Percentiles rank a stretch among this genome's conserved stretches.
phyloP scores from a whole-genome alignment of 2,888 invertebrate genomes.

The Calliscelio sp. region DNA sequence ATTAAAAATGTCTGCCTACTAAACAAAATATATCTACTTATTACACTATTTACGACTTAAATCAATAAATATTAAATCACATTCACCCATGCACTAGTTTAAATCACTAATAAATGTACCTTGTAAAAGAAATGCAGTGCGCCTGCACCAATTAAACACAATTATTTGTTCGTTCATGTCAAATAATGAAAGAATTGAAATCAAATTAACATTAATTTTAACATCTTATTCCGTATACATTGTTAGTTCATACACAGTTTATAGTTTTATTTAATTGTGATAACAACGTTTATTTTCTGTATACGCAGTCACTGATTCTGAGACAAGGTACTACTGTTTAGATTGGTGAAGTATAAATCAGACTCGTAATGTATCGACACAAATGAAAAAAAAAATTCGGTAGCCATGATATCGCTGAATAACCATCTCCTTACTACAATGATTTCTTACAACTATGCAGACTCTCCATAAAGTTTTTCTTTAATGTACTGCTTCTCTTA shows the following conservation, averaged over 20 bases:
- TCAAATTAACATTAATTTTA: too few species aligned
- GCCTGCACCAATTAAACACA: neutral
- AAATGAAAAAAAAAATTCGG: slow-evolving; percentile 19
- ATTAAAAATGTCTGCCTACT: slow-evolving; percentile 63
- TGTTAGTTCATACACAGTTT: too few species aligned
- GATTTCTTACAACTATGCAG: slow-evolving; percentile 53
- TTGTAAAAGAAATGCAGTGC: slow-evolving; percentile 40
- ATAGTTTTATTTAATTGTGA: too few species aligned
- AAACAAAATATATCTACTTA: slow-evolving; percentile 78
- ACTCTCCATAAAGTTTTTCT: slow-evolving; percentile 50
- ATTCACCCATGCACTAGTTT: slow-evolving; percentile 75
- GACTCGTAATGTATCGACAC: slow-evolving; percentile 39
- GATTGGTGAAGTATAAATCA: slow-evolving; percentile 44
- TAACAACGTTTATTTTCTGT: neutral
- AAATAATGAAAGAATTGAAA: too few species aligned
- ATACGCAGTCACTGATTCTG: slow-evolving; percentile 20
- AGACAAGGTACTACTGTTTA: slow-evolving; percentile 47
- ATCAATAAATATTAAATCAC: slow-evolving; percentile 75
- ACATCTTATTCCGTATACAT: neutral
- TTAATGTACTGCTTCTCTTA: slow-evolving; percentile 50
- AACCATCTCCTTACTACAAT: slow-evolving; percentile 33
- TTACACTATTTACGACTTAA: slow-evolving; percentile 76
- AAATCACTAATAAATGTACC: slow-evolving; percentile 74
- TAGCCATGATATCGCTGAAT: slow-evolving; percentile 37
- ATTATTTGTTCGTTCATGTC: too few species aligned